Base-by-base conservation (phyloP, 2,113 vertebrate species). In the Camelus bactrianus region DNA sequence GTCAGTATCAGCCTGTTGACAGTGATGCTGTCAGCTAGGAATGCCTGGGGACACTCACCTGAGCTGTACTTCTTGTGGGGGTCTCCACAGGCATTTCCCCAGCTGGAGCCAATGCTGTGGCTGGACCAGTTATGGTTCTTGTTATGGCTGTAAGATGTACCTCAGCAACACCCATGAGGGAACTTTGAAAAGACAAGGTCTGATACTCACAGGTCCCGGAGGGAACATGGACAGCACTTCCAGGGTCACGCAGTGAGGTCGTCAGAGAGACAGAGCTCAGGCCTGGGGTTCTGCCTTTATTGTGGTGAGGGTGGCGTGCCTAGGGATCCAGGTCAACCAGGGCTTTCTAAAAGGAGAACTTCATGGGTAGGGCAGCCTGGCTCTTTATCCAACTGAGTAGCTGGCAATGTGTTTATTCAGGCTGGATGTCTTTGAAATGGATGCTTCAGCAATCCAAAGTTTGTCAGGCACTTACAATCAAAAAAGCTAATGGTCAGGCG, bases 221-320 rank as follows among this genome's bases (percentile, higher is more conserved):
- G n/a, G 38, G 42, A 42, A 42, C 38, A 42, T 42, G 32, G n/a
- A 26, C 0, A 2, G 8, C 65, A 42, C 6, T 2, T 15, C 22
- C 8, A 28, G 8, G 20, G 67, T 2, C 22, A 15, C n/a, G n/a
- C 56, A 4, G 46, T 12, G 5, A 73, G 28, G 26, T 52, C 8
- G 13, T 30, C 19, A 20, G 52, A 92, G 52, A 30, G 24, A 52
- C 32, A 42, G 10, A 58, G 19, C 4, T 8, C 32, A 22, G 60
- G 67, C 62, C 48, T 38, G 42, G 50, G 32, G 9, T 65, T 94
- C 52, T 60, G 50, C 60, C 20, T 52, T 38, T 62, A 30, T 8
- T 42, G 72, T 38, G 0, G 26, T 20, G n/a, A 50, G 69, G 38
- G 10, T 60, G 60, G 30, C 30, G 48, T 52, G 19, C 17, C 32